These are phyloP conservation scores for Tamandua tetradactyla DNA, from an alignment of 2,797 vertebrate species.

Conservation along the genomic window DNA sequence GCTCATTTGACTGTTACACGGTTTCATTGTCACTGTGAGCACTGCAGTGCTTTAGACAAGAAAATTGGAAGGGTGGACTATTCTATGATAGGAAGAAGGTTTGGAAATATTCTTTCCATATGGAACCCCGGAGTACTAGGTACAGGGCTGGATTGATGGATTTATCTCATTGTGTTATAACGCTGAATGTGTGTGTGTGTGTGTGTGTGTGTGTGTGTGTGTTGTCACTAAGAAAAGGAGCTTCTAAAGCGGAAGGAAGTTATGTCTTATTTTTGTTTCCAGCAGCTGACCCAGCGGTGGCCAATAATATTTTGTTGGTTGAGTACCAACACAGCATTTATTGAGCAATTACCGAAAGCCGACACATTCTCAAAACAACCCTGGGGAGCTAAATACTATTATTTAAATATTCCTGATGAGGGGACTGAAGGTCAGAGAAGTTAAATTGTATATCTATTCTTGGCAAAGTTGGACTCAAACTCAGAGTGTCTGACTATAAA, in stretches of 20 bases:
- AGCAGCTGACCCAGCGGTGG: not conserved
- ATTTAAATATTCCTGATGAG: not conserved
- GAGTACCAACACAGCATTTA: not conserved
- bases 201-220: too few relatives aligned
- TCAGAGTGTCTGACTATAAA: not conserved
- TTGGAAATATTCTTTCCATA: not conserved
- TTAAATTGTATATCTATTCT: not conserved
- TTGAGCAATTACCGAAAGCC: not conserved
- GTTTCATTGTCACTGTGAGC: not conserved
- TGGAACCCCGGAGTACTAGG: not conserved
- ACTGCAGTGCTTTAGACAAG: not conserved
- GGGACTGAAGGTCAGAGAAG: not conserved
- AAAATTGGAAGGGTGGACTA: not conserved
- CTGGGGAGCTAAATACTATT: not conserved
- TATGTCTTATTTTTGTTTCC: not conserved
- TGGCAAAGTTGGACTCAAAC: not conserved
- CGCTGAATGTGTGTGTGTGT: too few relatives aligned
- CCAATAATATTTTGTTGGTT: not conserved
- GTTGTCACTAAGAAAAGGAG: not conserved
- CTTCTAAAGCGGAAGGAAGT: not conserved
- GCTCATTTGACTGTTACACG: not conserved
- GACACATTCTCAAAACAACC: not conserved
- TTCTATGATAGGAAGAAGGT: not conserved
- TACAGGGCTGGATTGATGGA: not conserved
- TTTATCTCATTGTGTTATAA: not conserved